phyloP scores from a whole-genome alignment of 2,113 vertebrate species.

The Tragelaphus buxtoni region DNA sequence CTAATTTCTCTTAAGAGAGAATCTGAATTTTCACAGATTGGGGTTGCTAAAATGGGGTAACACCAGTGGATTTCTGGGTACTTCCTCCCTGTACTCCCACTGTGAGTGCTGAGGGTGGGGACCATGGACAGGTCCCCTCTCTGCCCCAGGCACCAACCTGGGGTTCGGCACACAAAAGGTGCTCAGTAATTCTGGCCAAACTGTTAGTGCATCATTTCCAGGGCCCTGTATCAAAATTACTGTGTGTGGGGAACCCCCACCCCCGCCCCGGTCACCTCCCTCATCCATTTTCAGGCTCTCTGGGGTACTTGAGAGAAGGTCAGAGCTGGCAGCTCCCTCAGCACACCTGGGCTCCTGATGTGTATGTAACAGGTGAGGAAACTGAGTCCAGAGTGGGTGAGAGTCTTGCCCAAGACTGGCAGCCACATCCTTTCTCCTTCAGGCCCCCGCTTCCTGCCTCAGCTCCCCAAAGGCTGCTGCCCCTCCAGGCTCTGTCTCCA shows the following conservation, averaged over 20 bases:
- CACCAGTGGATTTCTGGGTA: background rate
- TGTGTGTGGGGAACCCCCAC: no score
- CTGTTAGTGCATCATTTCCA: rapidly evolving
- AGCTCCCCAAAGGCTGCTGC: background rate
- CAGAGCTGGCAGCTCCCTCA: background rate
- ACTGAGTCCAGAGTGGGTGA: background rate
- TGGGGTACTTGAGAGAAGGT: background rate
- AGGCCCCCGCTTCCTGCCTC: rapidly evolving
- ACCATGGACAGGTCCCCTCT: rapidly evolving
- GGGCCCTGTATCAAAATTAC: background rate
- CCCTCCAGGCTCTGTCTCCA: background rate
- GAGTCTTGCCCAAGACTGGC: background rate
- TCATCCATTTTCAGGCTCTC: background rate
- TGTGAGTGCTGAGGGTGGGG: rapidly evolving
- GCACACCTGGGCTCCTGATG: background rate
- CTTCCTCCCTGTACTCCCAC: background rate
- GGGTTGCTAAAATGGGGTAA: background rate
- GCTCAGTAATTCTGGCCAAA: background rate
- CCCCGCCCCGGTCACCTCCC: background rate
- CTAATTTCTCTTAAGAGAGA: background rate
- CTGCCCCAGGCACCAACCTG: rapidly evolving
- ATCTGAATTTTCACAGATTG: background rate
- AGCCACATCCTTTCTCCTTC: background rate
- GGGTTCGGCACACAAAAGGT: rapidly evolving
- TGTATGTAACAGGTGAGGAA: background rate